Conservation (phyloP, 2,113 vertebrate species). For the Psettodes erumei region DNA sequence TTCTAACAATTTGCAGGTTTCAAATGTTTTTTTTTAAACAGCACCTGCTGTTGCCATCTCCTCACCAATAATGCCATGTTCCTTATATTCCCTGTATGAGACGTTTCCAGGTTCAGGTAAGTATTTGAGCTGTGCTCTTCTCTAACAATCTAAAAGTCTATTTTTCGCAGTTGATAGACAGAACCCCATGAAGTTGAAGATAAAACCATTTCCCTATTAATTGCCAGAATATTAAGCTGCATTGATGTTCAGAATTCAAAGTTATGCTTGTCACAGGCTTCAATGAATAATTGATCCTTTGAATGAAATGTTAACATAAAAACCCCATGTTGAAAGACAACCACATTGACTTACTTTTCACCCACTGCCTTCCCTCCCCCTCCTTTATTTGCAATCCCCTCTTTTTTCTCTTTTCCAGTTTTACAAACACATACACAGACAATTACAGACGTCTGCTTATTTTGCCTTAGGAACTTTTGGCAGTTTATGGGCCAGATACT, state of each 20-base stretch:
- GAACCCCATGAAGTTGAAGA: constrained; percentile 30
- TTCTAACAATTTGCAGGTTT: too few species aligned
- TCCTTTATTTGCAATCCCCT: constrained; percentile 31
- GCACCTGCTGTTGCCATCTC: not conserved
- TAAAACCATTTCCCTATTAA: constrained; percentile 50
- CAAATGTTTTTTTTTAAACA: too few species aligned
- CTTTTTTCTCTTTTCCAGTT: constrained; percentile 51
- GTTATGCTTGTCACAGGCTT: constrained; percentile 48
- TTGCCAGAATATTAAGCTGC: constrained; percentile 32
- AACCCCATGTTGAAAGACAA: constrained; percentile 38
- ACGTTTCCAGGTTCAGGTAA: not conserved
- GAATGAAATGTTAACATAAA: constrained; percentile 43
- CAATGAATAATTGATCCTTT: constrained; percentile 64
- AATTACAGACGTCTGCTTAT: constrained; percentile 62
- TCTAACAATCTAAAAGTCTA: not conserved
- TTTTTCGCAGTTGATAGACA: constrained; percentile 4
- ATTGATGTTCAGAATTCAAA: constrained; percentile 70
- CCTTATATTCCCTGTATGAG: not conserved
- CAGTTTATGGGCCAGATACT: constrained; percentile 66
- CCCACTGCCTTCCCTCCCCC: constrained; percentile 26
- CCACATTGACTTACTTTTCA: constrained; percentile 52
- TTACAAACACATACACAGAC: constrained; percentile 59
- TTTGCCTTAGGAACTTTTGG: constrained; percentile 58
- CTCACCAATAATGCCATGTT: not conserved
- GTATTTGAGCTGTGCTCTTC: not conserved